A percentile compares a stretch with the other conserved stretches of the same genome.
These are phyloP conservation scores for Pseudolycoriella hygida DNA, from an alignment of 2,888 invertebrate genomes.

Conservation along the genomic window DNA sequence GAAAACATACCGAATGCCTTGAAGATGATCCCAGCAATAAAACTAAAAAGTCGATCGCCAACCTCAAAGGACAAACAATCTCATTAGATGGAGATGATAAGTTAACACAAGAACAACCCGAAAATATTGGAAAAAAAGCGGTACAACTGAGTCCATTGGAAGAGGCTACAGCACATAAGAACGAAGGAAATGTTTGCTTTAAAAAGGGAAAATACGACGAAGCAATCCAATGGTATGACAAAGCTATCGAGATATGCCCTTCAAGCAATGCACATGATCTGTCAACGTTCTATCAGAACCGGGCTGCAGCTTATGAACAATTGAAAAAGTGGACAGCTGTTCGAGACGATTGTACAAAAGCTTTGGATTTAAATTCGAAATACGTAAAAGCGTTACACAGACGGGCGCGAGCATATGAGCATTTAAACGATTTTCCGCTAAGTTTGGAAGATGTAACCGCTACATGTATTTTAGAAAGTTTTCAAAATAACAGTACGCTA, in stretches of 20 bases:
- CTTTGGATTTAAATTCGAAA: constrained; percentile 64
- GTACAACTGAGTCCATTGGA: constrained; percentile 36
- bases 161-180: constrained; percentile 63
- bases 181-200: constrained; percentile 75
- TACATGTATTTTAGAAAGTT: constrained; percentile 78
- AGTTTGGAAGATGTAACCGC: constrained; percentile 87
- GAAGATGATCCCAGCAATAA: constrained; percentile 9
- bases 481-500: constrained; percentile 63
- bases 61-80: constrained; percentile 33
- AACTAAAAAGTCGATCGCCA: constrained; percentile 16
- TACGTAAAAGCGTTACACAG: constrained; percentile 79
- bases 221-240: constrained; percentile 75
- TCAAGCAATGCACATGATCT: constrained; percentile 51
- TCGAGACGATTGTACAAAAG: constrained; percentile 70
- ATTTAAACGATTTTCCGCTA: constrained; percentile 55
- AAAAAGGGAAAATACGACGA: constrained; percentile 76
- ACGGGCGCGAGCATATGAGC: constrained; percentile 68
- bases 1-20: constrained; percentile 29
- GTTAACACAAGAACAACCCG: constrained; percentile 30
- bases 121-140: constrained; percentile 16
- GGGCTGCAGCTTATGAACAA: constrained; percentile 89
- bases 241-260: constrained; percentile 83
- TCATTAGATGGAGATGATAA: constrained; percentile 32
- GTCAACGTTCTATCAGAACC: constrained; percentile 87
- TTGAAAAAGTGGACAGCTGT: constrained; percentile 70